phyloP scores from a whole-genome alignment of 1,140 invertebrate species.

The Aethina tumida region DNA sequence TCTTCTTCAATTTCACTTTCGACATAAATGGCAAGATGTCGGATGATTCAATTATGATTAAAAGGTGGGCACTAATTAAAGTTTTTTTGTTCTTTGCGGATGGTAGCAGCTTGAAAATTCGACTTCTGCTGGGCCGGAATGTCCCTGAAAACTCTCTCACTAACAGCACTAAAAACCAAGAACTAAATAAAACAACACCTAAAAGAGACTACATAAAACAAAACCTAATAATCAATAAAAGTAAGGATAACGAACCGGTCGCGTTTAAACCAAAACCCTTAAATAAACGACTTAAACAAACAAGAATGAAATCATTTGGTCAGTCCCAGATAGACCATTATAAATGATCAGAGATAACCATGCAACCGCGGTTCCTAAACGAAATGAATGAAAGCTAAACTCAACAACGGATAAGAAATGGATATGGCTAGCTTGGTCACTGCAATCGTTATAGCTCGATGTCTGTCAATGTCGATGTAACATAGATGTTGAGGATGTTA shows the following conservation, averaged over 20 bases:
- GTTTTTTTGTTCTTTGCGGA: slow-evolving; percentile 14
- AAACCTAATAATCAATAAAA: slow-evolving; percentile 5
- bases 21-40: no score
- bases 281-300: slow-evolving; percentile 6
- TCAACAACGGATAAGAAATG: slow-evolving; percentile 9
- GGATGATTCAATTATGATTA: no score
- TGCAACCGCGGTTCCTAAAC: slow-evolving; percentile 1
- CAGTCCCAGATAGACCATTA: no score
- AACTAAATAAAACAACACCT: slow-evolving; percentile 5
- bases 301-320: slow-evolving; percentile 4
- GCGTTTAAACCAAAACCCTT: slow-evolving; percentile 3
- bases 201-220: slow-evolving; percentile 8
- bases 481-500: slow-evolving; percentile 11
- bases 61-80: slow-evolving; percentile 7
- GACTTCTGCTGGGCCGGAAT: slow-evolving; percentile 33
- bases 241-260: slow-evolving; percentile 6
- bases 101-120: slow-evolving; percentile 32
- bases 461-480: slow-evolving; percentile 11
- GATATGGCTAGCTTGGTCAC: slow-evolving; percentile 20
- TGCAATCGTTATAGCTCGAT: slow-evolving; percentile 16
- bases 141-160: slow-evolving; percentile 33
- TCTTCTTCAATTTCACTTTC: no score
- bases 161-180: slow-evolving; percentile 30
- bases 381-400: slow-evolving; percentile 9
- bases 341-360: no score